Evolutionary conservation across 2,888 invertebrate genomes (phyloP), one percentile per base, ranked within the genome.

Genomic region (Galeopsomyia nigrocyanea): DNA sequence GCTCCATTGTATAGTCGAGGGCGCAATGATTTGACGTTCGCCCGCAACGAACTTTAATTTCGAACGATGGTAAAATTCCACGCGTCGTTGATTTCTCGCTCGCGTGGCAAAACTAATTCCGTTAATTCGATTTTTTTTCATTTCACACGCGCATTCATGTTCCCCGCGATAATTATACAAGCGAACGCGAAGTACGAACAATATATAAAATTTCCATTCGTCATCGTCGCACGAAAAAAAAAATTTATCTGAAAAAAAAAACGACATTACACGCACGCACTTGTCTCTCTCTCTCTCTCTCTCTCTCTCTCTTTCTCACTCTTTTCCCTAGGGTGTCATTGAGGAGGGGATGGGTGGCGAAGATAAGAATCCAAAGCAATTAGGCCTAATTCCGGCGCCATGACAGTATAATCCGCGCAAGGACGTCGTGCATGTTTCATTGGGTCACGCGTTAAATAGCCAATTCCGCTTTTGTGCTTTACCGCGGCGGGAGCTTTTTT

Each of bases 291-390:
- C 26, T 26, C 26, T 26, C 26, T 5, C 26, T 26, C 26, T 26
- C 26, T 26, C 5, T 26, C 26, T 26, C 5, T 26, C 26, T 26
- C 26, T 26, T 5, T 26, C 26, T 26, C 26, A 3, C 26, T 26
- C 39, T 39, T 10, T 10, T 39, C 10, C 13, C 7, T 13, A 19
- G 46, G 39, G 21, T 7, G 76, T 69, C 50, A 73, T 73, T 69
- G 73, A 10, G 39, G 7, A 16, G 7, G 6, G 56, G n/a, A n/a
- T 22, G 76, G 72, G 74, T 76, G 80, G 78, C 79, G 7, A 5
- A 80, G 83, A 83, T 83, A 79, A 78, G 79, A n/a, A 83, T 83
- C 83, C 76, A 68, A 68, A 76, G 56, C 80, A 82, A 83, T 83
- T 83, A 83, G 77, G 77, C 78, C 77, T 81, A 83, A 83, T 83